Evolutionary conservation across 2,113 vertebrate genomes (phyloP).

Genomic region (Menidia beryllina): DNA sequence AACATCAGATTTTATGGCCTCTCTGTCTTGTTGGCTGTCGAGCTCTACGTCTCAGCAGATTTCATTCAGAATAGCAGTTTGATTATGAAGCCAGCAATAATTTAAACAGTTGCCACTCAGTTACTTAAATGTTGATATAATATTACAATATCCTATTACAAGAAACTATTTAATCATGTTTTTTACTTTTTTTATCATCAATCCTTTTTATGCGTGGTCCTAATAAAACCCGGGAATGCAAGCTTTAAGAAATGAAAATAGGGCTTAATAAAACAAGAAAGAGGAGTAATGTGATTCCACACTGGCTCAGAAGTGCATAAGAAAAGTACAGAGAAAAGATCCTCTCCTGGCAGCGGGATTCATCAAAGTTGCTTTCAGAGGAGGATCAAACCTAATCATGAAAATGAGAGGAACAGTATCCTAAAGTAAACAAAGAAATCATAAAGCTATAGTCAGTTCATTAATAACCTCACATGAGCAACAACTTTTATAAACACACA

Average conservation of each 20-base stretch:
- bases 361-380: not conserved
- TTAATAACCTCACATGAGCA: slow-evolving; percentile 5
- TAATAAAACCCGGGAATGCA: not conserved
- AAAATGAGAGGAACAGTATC: slow-evolving; percentile 4
- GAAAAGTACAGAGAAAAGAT: not conserved
- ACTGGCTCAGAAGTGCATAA: not conserved
- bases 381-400: slow-evolving; percentile 1
- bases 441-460: slow-evolving; percentile 5
- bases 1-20: not conserved
- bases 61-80: slow-evolving; percentile 1
- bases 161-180: not conserved
- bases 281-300: not conserved
- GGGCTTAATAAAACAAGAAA: not conserved
- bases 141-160: too few species aligned
- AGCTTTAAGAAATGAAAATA: not conserved
- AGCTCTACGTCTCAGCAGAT: slow-evolving; percentile 2
- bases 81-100: not conserved
- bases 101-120: not conserved
- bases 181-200: not conserved
- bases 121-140: too few species aligned
- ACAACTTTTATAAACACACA: not conserved
- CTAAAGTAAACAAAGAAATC: slow-evolving; percentile 2
- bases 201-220: not conserved
- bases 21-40: not conserved
- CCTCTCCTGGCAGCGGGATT: slow-evolving; percentile 3